Percentiles rank a stretch among this genome's conserved stretches.
Conservation (phyloP, 2,888 invertebrate genomes). For the Cylloceria caligata region DNA sequence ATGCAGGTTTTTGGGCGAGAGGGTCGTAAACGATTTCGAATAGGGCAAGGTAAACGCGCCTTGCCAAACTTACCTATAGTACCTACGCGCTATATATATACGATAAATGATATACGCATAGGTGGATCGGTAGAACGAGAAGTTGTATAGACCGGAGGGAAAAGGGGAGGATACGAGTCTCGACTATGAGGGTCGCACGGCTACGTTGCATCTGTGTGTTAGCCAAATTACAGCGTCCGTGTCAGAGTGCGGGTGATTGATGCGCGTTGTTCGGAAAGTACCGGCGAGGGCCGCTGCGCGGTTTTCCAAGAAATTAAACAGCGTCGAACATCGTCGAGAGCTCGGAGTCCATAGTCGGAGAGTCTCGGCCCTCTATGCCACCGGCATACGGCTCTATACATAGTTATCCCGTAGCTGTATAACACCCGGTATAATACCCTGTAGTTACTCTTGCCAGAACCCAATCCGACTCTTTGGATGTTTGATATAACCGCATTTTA, state of each 20-base stretch:
- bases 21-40: conserved; percentile 77
- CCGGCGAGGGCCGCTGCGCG: conserved; percentile 50
- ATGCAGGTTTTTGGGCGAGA: conserved; percentile 72
- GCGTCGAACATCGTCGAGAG: conserved; percentile 61
- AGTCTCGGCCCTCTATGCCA: neutral
- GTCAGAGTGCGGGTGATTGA: conserved; percentile 83
- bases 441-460: neutral
- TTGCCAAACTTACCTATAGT: conserved; percentile 22
- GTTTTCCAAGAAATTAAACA: conserved; percentile 83
- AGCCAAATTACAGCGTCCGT: conserved; percentile 84
- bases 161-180: conserved; percentile 11
- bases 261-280: conserved; percentile 75
- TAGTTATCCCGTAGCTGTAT: neutral
- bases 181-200: conserved; percentile 1
- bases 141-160: conserved; percentile 2
- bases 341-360: neutral
- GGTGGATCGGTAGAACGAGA: neutral
- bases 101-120: conserved; percentile 27
- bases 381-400: conserved; percentile 3
- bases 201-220: conserved; percentile 67
- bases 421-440: neutral
- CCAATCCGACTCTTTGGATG: no score
- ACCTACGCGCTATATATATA: neutral
- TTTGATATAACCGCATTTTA: no score
- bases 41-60: conserved; percentile 61